phyloP scores from a whole-genome alignment of 2,113 vertebrate species.

The Galemys pyrenaicus region DNA sequence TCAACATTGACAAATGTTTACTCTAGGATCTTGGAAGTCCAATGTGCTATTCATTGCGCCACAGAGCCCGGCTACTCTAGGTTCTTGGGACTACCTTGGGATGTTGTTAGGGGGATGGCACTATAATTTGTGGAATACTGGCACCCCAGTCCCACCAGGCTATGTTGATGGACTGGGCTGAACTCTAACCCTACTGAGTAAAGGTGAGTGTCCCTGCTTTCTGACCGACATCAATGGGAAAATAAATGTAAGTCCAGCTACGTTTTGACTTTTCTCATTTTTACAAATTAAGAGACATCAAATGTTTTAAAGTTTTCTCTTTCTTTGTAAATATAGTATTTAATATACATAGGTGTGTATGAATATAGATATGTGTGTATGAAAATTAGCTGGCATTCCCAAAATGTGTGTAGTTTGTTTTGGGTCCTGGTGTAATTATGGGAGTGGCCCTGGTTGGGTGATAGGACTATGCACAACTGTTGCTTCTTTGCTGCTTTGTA shows the following conservation, averaged over 20 bases:
- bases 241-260: not conserved
- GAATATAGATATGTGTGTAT: not conserved
- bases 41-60: no score
- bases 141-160: not conserved
- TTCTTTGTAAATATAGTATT: not conserved
- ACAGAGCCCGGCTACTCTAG: no score
- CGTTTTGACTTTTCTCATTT: not conserved
- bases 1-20: not conserved
- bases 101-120: not conserved
- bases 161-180: not conserved
- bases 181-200: not conserved
- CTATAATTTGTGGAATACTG: not conserved
- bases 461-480: accelerated
- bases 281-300: not conserved
- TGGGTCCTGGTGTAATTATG: not conserved
- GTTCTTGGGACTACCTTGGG: not conserved
- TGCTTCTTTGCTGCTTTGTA: not conserved
- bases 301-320: not conserved
- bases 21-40: not conserved
- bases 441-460: no score
- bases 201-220: not conserved
- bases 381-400: not conserved
- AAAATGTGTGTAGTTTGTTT: not conserved
- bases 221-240: not conserved
- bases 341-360: not conserved